Evolutionary conservation across 2,113 vertebrate genomes (phyloP).

Genomic region (Morone chrysops): DNA sequence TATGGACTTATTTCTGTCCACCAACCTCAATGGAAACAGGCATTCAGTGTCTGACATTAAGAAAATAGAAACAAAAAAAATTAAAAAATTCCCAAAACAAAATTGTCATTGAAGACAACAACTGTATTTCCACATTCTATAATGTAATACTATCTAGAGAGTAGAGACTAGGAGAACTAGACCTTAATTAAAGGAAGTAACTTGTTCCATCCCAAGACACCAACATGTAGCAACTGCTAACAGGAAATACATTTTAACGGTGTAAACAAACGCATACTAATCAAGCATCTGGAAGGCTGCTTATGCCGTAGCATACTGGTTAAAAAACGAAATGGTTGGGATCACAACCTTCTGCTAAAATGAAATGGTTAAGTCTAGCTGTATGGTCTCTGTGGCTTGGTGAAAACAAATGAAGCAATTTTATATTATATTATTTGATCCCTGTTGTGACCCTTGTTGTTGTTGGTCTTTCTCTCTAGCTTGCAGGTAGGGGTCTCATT

Average conservation of each 20-base stretch:
- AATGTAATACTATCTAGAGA: too few relatives aligned
- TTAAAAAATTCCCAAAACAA: too few relatives aligned
- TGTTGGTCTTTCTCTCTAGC: slow-evolving; percentile 81
- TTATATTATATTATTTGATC: too few relatives aligned
- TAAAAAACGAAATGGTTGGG: not conserved
- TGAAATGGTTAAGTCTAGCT: not conserved
- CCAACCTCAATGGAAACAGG: too few relatives aligned
- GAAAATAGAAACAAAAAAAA: too few relatives aligned
- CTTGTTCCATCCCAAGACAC: too few relatives aligned
- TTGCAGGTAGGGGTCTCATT: slow-evolving; percentile 97
- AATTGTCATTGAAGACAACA: too few relatives aligned
- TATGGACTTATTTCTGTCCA: too few relatives aligned
- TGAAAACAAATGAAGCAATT: not conserved
- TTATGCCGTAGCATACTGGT: not conserved
- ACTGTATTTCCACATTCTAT: too few relatives aligned
- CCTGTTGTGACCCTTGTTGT: not conserved
- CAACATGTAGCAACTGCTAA: not conserved
- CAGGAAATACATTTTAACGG: not conserved
- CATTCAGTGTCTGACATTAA: too few relatives aligned
- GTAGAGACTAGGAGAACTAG: too few relatives aligned
- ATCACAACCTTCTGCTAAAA: not conserved
- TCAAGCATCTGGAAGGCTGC: not conserved
- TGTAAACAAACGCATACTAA: not conserved
- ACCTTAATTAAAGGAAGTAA: too few relatives aligned
- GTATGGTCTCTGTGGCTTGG: not conserved